phyloP scores from a whole-genome alignment of 2,888 invertebrate species.

The Mimachlamys varia region DNA sequence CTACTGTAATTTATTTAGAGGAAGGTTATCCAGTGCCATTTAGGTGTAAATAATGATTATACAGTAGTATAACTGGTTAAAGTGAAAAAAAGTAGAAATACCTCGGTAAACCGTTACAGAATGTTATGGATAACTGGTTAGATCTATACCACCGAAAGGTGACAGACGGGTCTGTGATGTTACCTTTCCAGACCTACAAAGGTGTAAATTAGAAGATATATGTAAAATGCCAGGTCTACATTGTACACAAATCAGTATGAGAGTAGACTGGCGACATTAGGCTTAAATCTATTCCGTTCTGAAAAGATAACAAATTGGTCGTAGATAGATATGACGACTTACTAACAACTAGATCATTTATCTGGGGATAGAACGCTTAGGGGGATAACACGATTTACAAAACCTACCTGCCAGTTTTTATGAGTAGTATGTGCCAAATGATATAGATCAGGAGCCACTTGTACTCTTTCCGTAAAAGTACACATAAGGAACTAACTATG shows the following conservation, averaged over 20 bases:
- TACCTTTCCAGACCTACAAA: neutral
- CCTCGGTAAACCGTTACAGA: neutral
- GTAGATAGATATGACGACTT: neutral
- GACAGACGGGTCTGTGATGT: neutral
- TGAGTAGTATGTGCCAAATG: neutral
- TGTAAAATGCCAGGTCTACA: neutral
- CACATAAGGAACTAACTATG: neutral
- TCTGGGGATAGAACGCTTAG: neutral
- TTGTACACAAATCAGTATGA: neutral
- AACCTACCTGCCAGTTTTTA: neutral
- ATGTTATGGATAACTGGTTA: neutral
- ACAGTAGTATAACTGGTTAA: neutral
- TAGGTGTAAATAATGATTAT: neutral
- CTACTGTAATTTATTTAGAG: neutral
- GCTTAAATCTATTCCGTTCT: neutral
- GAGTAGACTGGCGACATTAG: constrained; percentile 8
- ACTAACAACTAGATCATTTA: neutral
- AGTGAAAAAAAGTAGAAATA: neutral
- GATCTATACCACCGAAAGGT: neutral
- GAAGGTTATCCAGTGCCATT: too few species aligned
- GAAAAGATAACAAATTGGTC: constrained; percentile 9
- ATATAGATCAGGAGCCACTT: constrained; percentile 5
- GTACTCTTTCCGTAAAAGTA: constrained; percentile 19
- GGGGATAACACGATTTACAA: neutral
- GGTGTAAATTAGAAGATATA: neutral